These are phyloP conservation scores for Micropoecilia bifurca DNA, from an alignment of 2,797 vertebrate genomes.

Conservation along the genomic window DNA sequence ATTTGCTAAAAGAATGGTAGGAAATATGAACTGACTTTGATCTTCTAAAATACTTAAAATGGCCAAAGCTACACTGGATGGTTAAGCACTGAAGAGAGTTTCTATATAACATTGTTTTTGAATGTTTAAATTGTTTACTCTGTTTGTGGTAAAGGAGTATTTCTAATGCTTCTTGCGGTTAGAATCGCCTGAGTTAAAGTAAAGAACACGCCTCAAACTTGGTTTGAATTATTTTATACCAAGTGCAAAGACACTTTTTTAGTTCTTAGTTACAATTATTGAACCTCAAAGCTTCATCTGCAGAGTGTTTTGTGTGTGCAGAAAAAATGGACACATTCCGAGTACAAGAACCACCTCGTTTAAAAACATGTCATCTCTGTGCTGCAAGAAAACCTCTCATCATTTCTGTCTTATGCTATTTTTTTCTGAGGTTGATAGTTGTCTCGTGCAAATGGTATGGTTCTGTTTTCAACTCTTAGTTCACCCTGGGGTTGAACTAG, in stretches of 20 bases:
- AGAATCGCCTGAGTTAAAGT: background rate
- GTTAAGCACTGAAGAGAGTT: background rate
- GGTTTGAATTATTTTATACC: background rate
- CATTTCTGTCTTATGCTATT: background rate
- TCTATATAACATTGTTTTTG: background rate
- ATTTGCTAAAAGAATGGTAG: background rate
- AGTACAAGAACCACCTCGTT: background rate
- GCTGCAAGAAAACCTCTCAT: background rate
- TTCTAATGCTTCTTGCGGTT: background rate
- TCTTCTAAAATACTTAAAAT: background rate
- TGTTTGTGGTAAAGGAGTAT: background rate
- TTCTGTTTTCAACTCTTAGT: background rate
- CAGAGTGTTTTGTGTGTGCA: background rate
- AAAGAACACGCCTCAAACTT: background rate
- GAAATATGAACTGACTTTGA: background rate
- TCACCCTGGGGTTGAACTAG: background rate
- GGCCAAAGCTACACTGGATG: background rate
- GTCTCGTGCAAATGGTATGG: background rate
- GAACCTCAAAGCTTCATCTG: background rate
- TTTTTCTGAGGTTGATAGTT: background rate
- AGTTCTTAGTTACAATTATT: background rate
- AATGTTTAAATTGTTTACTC: background rate
- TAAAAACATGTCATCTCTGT: background rate
- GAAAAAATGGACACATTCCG: background rate
- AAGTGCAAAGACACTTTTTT: background rate